These are phyloP conservation scores for Ficedula albicollis DNA, from an alignment of 2,797 vertebrate species.

Conservation along the genomic window DNA sequence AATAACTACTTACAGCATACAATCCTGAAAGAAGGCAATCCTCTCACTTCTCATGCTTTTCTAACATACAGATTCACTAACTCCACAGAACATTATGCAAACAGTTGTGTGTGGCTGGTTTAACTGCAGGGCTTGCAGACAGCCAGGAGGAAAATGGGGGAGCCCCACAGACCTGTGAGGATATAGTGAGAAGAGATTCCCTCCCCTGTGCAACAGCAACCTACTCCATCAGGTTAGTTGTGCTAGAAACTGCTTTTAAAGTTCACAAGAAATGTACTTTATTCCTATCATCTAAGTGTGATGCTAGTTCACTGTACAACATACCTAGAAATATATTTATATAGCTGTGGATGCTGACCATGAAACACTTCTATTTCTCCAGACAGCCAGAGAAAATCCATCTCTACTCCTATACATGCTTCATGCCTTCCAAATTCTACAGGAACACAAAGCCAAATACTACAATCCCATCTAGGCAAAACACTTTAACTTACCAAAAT, in stretches of 20 bases:
- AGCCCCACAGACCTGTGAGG: fast-evolving
- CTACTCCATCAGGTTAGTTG: not conserved
- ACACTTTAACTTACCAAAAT: not conserved
- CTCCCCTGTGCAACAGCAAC: not conserved
- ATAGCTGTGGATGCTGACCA: not conserved
- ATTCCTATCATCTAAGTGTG: not conserved
- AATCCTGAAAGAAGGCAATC: not conserved
- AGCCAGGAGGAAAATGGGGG: not conserved
- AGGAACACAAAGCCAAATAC: not conserved
- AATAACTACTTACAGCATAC: not conserved
- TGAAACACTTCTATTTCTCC: not conserved
- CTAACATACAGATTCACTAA: not conserved
- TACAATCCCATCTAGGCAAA: not conserved
- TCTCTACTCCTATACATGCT: not conserved
- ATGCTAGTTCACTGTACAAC: not conserved
- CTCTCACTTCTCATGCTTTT: not conserved
- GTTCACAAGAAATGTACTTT: not conserved
- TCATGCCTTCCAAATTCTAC: not conserved
- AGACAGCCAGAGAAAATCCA: not conserved
- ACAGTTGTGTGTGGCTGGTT: not conserved
- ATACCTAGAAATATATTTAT: not conserved
- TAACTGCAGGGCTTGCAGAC: not conserved
- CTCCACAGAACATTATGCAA: not conserved
- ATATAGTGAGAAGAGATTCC: not conserved
- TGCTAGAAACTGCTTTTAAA: not conserved